Conservation (phyloP, 35 echinoderm and acorn worm species). For the Diadema setosum region DNA sequence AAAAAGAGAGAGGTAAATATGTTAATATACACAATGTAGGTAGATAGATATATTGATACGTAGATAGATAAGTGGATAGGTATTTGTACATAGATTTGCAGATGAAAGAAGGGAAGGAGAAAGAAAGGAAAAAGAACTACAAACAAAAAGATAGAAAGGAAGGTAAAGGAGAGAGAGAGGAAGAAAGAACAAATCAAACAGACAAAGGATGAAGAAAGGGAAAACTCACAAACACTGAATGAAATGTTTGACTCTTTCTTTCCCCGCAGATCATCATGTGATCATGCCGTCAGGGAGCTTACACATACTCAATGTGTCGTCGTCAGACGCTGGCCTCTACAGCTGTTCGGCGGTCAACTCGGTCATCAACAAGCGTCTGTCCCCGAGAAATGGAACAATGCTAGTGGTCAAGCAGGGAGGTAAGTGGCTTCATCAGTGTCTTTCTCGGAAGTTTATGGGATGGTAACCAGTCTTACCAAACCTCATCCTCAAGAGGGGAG, state of each 20-base stretch:
- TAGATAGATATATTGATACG: too few species aligned
- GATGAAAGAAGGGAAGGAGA: not conserved
- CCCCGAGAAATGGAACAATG: conserved; percentile 40
- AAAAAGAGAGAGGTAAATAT: too few species aligned
- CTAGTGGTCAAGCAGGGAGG: conserved; percentile 44
- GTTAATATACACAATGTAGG: too few species aligned
- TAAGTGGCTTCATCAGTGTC: too few species aligned
- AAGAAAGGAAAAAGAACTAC: not conserved
- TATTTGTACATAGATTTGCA: not conserved
- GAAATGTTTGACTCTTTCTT: not conserved
- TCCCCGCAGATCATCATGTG: conserved; percentile 61
- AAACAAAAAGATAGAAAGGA: not conserved
- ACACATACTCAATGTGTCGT: conserved; percentile 66
- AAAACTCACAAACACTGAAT: not conserved
- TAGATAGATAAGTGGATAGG: too few species aligned
- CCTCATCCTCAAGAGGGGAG: too few species aligned
- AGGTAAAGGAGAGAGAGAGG: not conserved
- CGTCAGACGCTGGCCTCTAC: conserved; percentile 57
- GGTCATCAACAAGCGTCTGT: conserved; percentile 12
- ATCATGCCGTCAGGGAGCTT: conserved; percentile 84
- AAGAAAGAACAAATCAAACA: not conserved
- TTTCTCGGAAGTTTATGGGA: too few species aligned
- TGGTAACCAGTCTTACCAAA: too few species aligned
- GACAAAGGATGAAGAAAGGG: not conserved
- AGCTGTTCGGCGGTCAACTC: conserved; percentile 73